These are phyloP conservation scores for Temnothorax unifasciatus DNA, from an alignment of 2,888 invertebrate genomes.

Conservation along the genomic window DNA sequence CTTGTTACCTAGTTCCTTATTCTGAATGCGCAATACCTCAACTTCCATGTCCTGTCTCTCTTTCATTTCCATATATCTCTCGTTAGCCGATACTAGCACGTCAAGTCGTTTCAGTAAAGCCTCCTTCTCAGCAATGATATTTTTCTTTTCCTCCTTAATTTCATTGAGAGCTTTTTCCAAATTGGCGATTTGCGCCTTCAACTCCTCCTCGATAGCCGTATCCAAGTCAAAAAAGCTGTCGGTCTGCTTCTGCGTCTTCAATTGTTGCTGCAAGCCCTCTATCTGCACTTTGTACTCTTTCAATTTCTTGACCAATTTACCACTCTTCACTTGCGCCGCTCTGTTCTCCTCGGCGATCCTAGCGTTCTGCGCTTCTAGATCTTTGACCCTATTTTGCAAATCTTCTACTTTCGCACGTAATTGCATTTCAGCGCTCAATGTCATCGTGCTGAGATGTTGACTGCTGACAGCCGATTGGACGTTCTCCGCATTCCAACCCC, in stretches of 20 bases:
- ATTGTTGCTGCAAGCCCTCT: slow-evolving; percentile 88
- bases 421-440: slow-evolving; percentile 76
- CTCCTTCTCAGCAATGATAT: slow-evolving; percentile 90
- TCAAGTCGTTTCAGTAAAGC: slow-evolving; percentile 91
- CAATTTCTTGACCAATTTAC: slow-evolving; percentile 93
- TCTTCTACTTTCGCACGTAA: slow-evolving; percentile 87
- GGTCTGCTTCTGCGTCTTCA: slow-evolving; percentile 87
- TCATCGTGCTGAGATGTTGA: slow-evolving; percentile 78
- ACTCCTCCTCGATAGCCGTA: slow-evolving; percentile 93
- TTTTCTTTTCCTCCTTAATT: slow-evolving; percentile 88
- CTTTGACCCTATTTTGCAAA: slow-evolving; percentile 88
- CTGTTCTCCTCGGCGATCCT: slow-evolving; percentile 63
- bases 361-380: slow-evolving; percentile 77
- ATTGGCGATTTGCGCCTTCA: slow-evolving; percentile 90
- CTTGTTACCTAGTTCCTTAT: slow-evolving; percentile 90
- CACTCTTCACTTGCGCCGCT: slow-evolving; percentile 88
- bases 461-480: slow-evolving; percentile 86
- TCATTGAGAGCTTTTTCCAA: slow-evolving; percentile 90
- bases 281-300: slow-evolving; percentile 93
- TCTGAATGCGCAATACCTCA: slow-evolving; percentile 91
- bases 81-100: slow-evolving; percentile 91
- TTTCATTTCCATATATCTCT: slow-evolving; percentile 92
- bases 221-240: slow-evolving; percentile 90
- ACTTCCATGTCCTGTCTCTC: slow-evolving; percentile 93
- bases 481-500: slow-evolving; percentile 89